A percentile compares a stretch with the other conserved stretches of the same genome.
These are phyloP conservation scores for Eupristina koningsbergeri DNA, from an alignment of 1,140 invertebrate genomes.

Conservation along the genomic window DNA sequence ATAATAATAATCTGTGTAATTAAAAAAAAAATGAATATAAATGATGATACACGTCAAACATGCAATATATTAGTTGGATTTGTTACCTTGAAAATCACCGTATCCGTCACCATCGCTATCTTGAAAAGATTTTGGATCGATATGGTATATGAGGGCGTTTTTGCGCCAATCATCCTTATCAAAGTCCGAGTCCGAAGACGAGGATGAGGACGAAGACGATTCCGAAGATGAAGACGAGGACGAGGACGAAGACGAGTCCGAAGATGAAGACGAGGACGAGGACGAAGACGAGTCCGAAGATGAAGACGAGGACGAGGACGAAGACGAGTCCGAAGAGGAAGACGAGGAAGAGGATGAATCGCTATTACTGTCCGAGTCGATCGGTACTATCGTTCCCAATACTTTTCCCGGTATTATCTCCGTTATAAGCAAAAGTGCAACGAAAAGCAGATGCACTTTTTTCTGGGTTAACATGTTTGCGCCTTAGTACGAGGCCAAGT, in stretches of 20 bases:
- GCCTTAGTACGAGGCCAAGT: neutral
- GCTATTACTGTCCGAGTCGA: neutral
- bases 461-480: neutral
- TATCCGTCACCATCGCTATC: slow-evolving; percentile 83
- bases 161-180: slow-evolving; percentile 80
- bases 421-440: neutral
- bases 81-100: slow-evolving; percentile 80
- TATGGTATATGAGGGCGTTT: slow-evolving; percentile 81
- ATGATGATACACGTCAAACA: neutral
- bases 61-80: neutral
- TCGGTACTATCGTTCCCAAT: too few species aligned
- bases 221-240: too few species aligned
- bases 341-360: neutral
- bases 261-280: too few species aligned
- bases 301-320: too few species aligned
- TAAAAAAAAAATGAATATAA: too few species aligned
- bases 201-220: too few species aligned
- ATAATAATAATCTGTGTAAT: too few species aligned
- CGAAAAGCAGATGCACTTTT: neutral
- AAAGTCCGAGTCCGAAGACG: too few species aligned
- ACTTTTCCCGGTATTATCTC: too few species aligned
- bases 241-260: too few species aligned
- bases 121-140: slow-evolving; percentile 82
- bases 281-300: too few species aligned
- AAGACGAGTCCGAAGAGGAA: too few species aligned